Evolutionary conservation across 2,797 vertebrate genomes (phyloP), one percentile per base, ranked within the genome.

Genomic region (Acanthornis magna): DNA sequence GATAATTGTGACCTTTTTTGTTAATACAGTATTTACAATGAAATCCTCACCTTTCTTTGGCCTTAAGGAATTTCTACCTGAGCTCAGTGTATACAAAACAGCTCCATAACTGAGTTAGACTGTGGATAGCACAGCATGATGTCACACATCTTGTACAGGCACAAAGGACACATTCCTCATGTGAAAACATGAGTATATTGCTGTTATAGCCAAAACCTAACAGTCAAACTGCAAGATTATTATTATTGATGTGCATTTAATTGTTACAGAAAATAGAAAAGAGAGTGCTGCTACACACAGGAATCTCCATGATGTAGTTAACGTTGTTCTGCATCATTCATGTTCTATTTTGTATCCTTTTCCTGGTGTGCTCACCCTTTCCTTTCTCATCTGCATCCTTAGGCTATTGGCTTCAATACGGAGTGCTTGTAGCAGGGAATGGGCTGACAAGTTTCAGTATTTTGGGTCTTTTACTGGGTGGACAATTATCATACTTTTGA

Each of bases 301-400:
- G 16, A 50, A 2, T 48, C 11, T 83, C 43, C 11, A 10, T 38
- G 68, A 22, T 25, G 54, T 7, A 43, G 16, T 30, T 55, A 29
- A 60, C 36, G 42, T 60, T 62, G 13, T 63, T 70, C 20, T 76
- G 14, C 16, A 16, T 10, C 42, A 32, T 20, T 12, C 7, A 3
- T 11, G 11, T n/a, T 18, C 26, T 47, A 0, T 47, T 55, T 19
- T 10, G 8, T 22, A 5, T 13, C 6, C 1, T n/a, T 21, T 50
- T 32, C 26, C 30, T 79, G 21, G 18, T 16, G 10, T 54, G 7
- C 19, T 75, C 17, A n/a, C 22, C 9, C 8, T 58, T 71, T 65
- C 12, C 29, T 32, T 73, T 32, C 22, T 54, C 15, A 10, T 23
- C 20, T 62, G 47, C 5, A 6, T 57, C 27, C 45, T 81, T 26